Conservation (phyloP, 1,140 invertebrate species). For the Diorhabda elongata region DNA sequence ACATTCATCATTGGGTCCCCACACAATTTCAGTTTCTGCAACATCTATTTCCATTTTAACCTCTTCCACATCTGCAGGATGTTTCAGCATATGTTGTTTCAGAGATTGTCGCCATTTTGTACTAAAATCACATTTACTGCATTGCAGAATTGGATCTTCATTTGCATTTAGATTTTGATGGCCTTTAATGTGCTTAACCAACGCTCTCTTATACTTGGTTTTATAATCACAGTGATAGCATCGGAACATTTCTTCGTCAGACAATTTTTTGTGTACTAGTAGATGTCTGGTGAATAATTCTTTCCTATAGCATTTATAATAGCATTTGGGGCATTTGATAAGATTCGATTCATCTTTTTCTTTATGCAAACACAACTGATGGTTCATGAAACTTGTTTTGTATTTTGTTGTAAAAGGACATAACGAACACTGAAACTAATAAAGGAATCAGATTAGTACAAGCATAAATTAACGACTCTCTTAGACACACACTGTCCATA, state of each 20-base stretch:
- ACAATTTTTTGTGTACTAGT: conserved; percentile 1
- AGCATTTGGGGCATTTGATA: background rate
- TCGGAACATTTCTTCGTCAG: background rate
- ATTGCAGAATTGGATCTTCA: background rate
- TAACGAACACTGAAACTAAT: background rate
- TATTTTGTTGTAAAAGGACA: conserved; percentile 8
- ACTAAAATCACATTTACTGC: background rate
- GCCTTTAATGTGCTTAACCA: background rate
- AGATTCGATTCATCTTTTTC: background rate
- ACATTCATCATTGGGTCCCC: too few relatives aligned
- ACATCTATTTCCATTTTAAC: background rate
- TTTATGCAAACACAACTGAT: background rate
- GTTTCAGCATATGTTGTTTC: background rate
- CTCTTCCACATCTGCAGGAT: background rate
- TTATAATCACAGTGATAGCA: conserved; percentile 4
- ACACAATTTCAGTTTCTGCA: background rate
- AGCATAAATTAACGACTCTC: too few relatives aligned
- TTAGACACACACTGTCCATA: too few relatives aligned
- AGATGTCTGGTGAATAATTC: background rate
- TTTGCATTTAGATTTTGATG: background rate
- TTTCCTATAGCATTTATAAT: background rate
- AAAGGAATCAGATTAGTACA: background rate
- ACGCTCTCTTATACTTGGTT: conserved; percentile 3
- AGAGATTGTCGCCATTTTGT: background rate
- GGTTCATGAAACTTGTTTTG: background rate